Conservation (phyloP, 2,888 invertebrate genomes). For the Eupithecia centaureata region DNA sequence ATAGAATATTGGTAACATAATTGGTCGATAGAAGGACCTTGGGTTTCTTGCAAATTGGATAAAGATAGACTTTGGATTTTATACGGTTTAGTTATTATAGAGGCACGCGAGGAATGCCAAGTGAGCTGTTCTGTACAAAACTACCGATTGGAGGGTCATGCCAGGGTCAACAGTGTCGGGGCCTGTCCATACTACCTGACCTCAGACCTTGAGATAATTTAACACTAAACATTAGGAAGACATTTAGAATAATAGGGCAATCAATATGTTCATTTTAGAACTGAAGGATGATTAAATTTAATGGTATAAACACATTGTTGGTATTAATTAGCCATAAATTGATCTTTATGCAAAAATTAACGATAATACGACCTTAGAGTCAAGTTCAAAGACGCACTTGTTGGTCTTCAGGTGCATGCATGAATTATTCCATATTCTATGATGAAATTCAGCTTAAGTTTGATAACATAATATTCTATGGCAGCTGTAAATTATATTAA, state of each 20-base stretch:
- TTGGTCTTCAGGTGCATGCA: too few species aligned
- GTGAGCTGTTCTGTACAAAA: conserved; percentile 7
- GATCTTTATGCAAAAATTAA: not conserved
- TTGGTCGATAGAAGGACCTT: conserved; percentile 31
- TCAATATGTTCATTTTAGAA: not conserved
- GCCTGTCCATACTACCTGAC: not conserved
- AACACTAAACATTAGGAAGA: conserved; percentile 2
- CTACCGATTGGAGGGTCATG: conserved; percentile 15
- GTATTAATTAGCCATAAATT: not conserved
- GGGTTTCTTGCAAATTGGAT: conserved; percentile 29
- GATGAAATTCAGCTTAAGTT: not conserved
- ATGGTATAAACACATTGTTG: not conserved
- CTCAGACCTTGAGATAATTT: not conserved
- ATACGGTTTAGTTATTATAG: conserved; percentile 35
- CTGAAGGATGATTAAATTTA: not conserved
- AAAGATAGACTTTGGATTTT: conserved; percentile 36
- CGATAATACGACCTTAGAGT: not conserved
- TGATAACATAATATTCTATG: not conserved
- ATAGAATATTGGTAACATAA: conserved; percentile 23
- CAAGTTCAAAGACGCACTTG: not conserved
- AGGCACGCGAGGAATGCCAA: not conserved
- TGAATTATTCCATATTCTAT: not conserved
- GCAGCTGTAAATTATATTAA: not conserved
- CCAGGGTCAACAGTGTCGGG: conserved; percentile 6
- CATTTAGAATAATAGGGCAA: not conserved